Percentiles rank a stretch among this genome's conserved stretches.
These are phyloP conservation scores for Pachypanchax playfairii DNA, from an alignment of 2,113 vertebrate species.

Conservation along the genomic window DNA sequence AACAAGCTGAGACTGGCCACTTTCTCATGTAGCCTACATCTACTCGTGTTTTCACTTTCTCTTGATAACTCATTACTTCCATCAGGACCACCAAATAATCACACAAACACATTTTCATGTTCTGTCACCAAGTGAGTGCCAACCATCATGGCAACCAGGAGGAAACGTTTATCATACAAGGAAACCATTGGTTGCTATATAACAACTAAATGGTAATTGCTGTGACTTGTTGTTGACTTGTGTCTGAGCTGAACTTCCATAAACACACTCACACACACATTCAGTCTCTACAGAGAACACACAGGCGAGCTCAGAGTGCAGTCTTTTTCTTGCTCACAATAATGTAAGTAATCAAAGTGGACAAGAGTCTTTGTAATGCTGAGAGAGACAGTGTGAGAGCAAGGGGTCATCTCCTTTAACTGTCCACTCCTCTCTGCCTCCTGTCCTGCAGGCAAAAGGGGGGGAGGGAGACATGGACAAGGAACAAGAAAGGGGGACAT, in stretches of 20 bases:
- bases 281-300: constrained; percentile 27
- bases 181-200: constrained; percentile 64
- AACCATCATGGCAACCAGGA: constrained; percentile 35
- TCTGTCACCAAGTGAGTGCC: no score
- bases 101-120: constrained; percentile 12
- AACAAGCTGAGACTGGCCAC: constrained; percentile 64
- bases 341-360: constrained; percentile 79
- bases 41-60: constrained; percentile 23
- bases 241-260: constrained; percentile 36
- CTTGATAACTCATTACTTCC: constrained; percentile 21
- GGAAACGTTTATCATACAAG: constrained; percentile 62
- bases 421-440: constrained; percentile 65
- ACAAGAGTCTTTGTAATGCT: constrained; percentile 74
- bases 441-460: constrained; percentile 46
- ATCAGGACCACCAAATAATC: constrained; percentile 4
- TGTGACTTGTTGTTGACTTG: constrained; percentile 69
- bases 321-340: constrained; percentile 73
- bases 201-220: constrained; percentile 60
- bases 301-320: constrained; percentile 39
- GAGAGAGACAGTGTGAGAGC: constrained; percentile 50
- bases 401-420: constrained; percentile 65
- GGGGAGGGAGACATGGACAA: constrained; percentile 2
- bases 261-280: constrained; percentile 17
- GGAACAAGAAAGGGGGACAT: constrained; percentile 22
- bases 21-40: constrained; percentile 45